Percentiles rank a stretch among this genome's conserved stretches.
These are phyloP conservation scores for Euwallacea similis DNA, from an alignment of 1,140 invertebrate genomes.

Conservation along the genomic window DNA sequence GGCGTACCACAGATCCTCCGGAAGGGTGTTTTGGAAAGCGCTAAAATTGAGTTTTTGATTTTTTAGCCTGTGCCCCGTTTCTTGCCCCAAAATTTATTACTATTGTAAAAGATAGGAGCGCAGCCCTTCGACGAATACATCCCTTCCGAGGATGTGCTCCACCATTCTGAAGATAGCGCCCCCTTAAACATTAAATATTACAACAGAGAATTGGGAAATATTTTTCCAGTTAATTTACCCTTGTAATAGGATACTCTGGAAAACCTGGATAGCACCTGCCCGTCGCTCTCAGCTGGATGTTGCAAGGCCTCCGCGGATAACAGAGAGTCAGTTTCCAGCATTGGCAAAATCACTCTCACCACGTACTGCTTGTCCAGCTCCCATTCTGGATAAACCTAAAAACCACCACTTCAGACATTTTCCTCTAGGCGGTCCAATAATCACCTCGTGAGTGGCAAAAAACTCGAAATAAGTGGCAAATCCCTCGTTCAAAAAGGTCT, in stretches of 20 bases:
- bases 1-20: conserved; percentile 37
- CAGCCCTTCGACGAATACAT: conserved; percentile 64
- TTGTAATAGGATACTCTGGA: conserved; percentile 65
- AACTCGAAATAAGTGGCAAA: conserved; percentile 57
- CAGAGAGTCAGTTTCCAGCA: conserved; percentile 66
- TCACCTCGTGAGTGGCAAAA: conserved; percentile 41
- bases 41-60: conserved; percentile 16
- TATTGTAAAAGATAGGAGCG: conserved; percentile 37
- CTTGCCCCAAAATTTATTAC: conserved; percentile 11
- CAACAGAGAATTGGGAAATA: not conserved
- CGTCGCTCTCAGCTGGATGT: conserved; percentile 54
- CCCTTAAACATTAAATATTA: conserved; percentile 21
- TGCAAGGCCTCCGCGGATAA: conserved; percentile 65
- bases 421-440: not conserved
- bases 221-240: conserved; percentile 41
- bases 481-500: conserved; percentile 59
- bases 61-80: not conserved
- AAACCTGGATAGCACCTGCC: conserved; percentile 60
- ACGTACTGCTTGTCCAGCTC: conserved; percentile 60
- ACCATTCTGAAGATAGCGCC: conserved; percentile 77
- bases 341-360: conserved; percentile 64
- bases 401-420: not conserved
- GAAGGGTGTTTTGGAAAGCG: conserved; percentile 32
- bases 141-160: conserved; percentile 66
- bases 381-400: conserved; percentile 36